These are phyloP conservation scores for Hirtodrosophila histrioides DNA, from an alignment of 2,888 invertebrate genomes.

Conservation along the genomic window DNA sequence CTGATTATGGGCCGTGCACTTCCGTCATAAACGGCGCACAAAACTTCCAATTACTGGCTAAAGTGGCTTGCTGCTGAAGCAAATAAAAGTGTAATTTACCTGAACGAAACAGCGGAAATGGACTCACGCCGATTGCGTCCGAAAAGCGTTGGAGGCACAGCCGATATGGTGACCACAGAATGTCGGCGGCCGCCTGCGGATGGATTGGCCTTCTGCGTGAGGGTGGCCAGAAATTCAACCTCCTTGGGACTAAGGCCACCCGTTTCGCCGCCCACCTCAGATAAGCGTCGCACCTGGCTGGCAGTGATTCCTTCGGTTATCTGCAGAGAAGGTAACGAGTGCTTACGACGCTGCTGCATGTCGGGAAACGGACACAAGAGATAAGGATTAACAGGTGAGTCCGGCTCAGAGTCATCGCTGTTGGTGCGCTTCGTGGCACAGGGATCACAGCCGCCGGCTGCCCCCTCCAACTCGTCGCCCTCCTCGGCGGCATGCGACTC, in stretches of 20 bases:
- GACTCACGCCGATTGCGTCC: slow-evolving; percentile 93
- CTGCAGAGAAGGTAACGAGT: slow-evolving; percentile 92
- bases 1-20: too few relatives aligned
- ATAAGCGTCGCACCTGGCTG: slow-evolving; percentile 92
- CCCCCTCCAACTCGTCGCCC: slow-evolving; percentile 87
- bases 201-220: slow-evolving; percentile 87
- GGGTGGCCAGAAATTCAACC: slow-evolving; percentile 93
- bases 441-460: slow-evolving; percentile 87
- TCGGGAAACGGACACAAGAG: slow-evolving; percentile 92
- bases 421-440: slow-evolving; percentile 83
- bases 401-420: slow-evolving; percentile 88
- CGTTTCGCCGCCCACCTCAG: slow-evolving; percentile 91
- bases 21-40: too few relatives aligned
- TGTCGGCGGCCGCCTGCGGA: slow-evolving; percentile 92
- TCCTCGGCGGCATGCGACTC: slow-evolving; percentile 89
- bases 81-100: slow-evolving; percentile 70
- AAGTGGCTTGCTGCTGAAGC: background rate
- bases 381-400: slow-evolving; percentile 92
- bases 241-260: slow-evolving; percentile 91
- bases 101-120: slow-evolving; percentile 89
- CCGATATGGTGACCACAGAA: slow-evolving; percentile 94
- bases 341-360: slow-evolving; percentile 90
- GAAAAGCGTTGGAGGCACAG: slow-evolving; percentile 91
- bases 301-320: slow-evolving; percentile 94
- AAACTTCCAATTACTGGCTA: too few relatives aligned